These are phyloP conservation scores for Drosophila merina DNA, from an alignment of 2,888 invertebrate genomes.

Conservation along the genomic window DNA sequence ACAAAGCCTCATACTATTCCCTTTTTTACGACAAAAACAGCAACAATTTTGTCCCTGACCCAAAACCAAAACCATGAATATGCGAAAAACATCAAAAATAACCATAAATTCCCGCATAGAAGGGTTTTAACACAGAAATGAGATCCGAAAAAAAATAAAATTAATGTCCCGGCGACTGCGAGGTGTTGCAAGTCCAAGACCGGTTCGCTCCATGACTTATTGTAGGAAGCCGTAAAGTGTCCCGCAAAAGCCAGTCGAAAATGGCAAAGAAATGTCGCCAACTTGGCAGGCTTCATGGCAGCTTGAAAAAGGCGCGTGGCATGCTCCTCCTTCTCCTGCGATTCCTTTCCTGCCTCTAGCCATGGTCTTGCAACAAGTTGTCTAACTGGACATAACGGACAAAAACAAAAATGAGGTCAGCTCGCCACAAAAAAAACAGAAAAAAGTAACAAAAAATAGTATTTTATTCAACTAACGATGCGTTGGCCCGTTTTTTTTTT, in stretches of 20 bases:
- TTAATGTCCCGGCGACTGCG: neutral
- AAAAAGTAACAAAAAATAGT: conserved; percentile 23
- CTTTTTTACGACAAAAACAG: neutral
- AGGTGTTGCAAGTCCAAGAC: conserved; percentile 35
- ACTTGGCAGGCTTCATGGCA: conserved; percentile 72
- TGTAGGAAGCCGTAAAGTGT: conserved; percentile 77
- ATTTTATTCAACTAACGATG: conserved; percentile 55
- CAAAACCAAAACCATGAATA: conserved; percentile 50
- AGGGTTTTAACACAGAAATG: conserved; percentile 16
- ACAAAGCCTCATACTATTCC: too few species aligned
- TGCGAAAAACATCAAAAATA: neutral
- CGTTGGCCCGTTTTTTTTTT: conserved; percentile 44
- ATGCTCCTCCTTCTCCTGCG: conserved; percentile 11
- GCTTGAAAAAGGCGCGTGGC: conserved; percentile 43
- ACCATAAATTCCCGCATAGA: too few species aligned
- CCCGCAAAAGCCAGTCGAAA: conserved; percentile 52
- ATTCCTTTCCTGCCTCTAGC: conserved; percentile 16
- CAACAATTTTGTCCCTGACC: conserved; percentile 66
- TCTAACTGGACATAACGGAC: conserved; percentile 70
- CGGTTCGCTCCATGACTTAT: conserved; percentile 30
- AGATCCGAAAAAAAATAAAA: conserved; percentile 16
- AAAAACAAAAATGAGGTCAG: conserved; percentile 68
- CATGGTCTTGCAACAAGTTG: conserved; percentile 70
- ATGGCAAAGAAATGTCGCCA: conserved; percentile 62
- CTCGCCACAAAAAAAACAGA: neutral